Conservation (phyloP, 2,888 invertebrate species). For the Druceiella hillmani region DNA sequence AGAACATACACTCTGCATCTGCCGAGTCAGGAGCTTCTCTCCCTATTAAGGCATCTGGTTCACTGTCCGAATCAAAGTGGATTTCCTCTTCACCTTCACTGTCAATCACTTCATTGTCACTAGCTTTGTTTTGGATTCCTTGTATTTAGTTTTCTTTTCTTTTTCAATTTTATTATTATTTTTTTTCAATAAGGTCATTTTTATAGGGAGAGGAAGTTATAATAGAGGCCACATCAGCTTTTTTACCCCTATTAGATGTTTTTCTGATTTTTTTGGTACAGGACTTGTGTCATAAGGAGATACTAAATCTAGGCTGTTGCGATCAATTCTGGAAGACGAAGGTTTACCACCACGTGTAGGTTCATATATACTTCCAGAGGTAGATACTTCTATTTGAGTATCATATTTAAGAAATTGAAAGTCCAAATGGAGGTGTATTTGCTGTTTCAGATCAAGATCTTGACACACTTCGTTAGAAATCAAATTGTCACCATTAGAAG, state of each 20-base stretch:
- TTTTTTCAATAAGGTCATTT: too few relatives aligned
- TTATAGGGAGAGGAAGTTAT: slow-evolving; percentile 14
- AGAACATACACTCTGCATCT: too few relatives aligned
- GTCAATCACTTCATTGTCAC: slow-evolving; percentile 4
- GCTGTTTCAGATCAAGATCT: too few relatives aligned
- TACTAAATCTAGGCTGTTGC: slow-evolving; percentile 14
- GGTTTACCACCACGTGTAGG: too few relatives aligned
- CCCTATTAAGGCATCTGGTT: slow-evolving; percentile 11
- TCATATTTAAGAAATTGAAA: too few relatives aligned
- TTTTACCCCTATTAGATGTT: slow-evolving; percentile 12
- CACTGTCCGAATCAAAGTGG: slow-evolving; percentile 14
- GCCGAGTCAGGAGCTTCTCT: slow-evolving; percentile 11
- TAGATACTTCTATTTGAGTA: too few relatives aligned
- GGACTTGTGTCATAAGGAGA: slow-evolving; percentile 18
- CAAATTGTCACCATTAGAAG: too few relatives aligned
- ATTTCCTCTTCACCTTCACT: slow-evolving; percentile 9
- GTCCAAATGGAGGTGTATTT: too few relatives aligned
- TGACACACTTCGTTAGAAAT: too few relatives aligned
- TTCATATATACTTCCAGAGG: too few relatives aligned
- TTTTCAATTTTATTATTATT: too few relatives aligned
- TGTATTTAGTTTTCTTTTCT: slow-evolving; percentile 13
- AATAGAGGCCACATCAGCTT: slow-evolving; percentile 9
- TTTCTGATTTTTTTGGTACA: slow-evolving; percentile 17
- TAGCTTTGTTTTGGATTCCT: slow-evolving; percentile 9
- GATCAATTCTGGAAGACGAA: slow-evolving; percentile 12